These are phyloP conservation scores for Nezara viridula DNA, from an alignment of 2,888 invertebrate species.

Conservation along the genomic window DNA sequence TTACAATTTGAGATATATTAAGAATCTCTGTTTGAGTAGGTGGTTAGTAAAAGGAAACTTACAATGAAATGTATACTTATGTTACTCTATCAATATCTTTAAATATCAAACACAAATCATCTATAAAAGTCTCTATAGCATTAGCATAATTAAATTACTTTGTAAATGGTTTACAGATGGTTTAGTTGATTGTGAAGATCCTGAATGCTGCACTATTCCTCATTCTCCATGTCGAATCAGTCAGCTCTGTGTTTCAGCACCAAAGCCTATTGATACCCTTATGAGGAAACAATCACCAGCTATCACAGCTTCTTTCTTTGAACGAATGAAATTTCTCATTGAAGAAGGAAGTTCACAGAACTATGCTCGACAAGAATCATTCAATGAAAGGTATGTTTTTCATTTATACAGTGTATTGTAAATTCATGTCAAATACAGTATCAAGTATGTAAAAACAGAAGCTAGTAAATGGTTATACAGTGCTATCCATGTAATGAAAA, in stretches of 20 bases:
- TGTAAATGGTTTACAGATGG: conserved; percentile 79
- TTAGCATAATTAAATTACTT: not conserved
- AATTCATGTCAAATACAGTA: not conserved
- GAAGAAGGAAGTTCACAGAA: conserved; percentile 98
- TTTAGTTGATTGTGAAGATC: conserved; percentile 96
- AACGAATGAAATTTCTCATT: conserved; percentile 97
- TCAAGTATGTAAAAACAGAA: conserved; percentile 45
- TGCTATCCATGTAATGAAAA: not conserved
- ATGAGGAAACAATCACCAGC: conserved; percentile 96
- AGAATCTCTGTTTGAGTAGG: no score
- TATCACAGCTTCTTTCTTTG: conserved; percentile 97
- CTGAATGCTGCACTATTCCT: conserved; percentile 92
- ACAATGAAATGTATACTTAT: no score
- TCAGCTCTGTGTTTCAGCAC: conserved; percentile 93
- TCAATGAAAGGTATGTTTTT: conserved; percentile 90
- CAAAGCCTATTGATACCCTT: conserved; percentile 95
- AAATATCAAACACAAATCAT: no score
- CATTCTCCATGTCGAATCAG: conserved; percentile 80
- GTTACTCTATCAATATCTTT: no score
- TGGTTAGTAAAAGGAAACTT: no score
- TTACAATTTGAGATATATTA: no score
- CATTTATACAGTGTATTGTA: conserved; percentile 48
- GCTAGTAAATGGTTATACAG: conserved; percentile 41
- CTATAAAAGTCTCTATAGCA: not conserved
- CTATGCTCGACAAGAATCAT: conserved; percentile 94